phyloP scores from a whole-genome alignment of 2,888 invertebrate genomes.

The Amorpha juglandis region DNA sequence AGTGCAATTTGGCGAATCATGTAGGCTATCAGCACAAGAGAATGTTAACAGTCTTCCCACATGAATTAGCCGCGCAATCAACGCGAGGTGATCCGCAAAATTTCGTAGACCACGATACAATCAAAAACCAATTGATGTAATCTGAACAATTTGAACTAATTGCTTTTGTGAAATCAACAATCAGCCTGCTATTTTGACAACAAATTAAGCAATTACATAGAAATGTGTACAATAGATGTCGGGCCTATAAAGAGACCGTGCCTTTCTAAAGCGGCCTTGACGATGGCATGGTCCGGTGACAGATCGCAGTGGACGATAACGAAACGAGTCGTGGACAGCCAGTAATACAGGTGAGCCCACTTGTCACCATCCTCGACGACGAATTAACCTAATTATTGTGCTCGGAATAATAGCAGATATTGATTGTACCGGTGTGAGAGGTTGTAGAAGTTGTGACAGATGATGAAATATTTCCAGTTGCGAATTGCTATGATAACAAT shows the following conservation, averaged over 20 bases:
- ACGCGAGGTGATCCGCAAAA: constrained; percentile 26
- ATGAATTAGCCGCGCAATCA: constrained; percentile 23
- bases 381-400: constrained; percentile 30
- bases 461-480: not conserved
- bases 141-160: constrained; percentile 31
- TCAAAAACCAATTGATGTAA: constrained; percentile 30
- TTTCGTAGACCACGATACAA: constrained; percentile 28
- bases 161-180: constrained; percentile 31
- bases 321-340: constrained; percentile 14
- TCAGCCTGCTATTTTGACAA: constrained; percentile 25
- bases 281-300: constrained; percentile 17
- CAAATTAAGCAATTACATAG: constrained; percentile 29
- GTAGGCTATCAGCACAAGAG: constrained; percentile 23
- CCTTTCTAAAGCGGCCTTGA: constrained; percentile 28
- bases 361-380: constrained; percentile 29
- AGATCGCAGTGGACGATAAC: constrained; percentile 25
- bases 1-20: constrained; percentile 14
- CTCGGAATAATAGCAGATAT: not conserved
- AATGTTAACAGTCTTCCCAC: constrained; percentile 15
- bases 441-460: not conserved
- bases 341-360: constrained; percentile 26
- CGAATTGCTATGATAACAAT: too few relatives aligned
- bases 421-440: not conserved
- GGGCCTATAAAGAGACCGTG: constrained; percentile 17
- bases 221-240: constrained; percentile 19